Evolutionary conservation across 2,888 invertebrate species (phyloP).

Genomic region (Xanthorhoe spadicearia): DNA sequence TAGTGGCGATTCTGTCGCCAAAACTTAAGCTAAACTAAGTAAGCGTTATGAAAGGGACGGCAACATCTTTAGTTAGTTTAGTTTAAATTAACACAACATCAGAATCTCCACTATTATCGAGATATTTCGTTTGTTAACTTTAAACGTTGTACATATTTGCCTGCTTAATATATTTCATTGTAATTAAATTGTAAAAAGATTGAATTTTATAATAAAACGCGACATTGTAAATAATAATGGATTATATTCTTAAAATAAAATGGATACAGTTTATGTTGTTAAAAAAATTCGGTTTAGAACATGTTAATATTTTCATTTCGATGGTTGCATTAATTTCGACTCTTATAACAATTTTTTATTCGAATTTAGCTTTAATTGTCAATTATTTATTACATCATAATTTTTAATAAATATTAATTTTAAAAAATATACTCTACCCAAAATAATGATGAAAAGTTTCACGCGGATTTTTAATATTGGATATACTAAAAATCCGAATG

Average conservation of each 20-base stretch:
- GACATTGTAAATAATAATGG: constrained; percentile 62
- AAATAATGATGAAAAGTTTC: not conserved
- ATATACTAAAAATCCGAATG: not conserved
- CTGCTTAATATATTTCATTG: not conserved
- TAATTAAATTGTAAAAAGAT: not conserved
- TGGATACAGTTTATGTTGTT: constrained; percentile 63
- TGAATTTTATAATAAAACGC: constrained; percentile 50
- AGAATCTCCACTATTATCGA: too few species aligned
- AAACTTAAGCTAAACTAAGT: too few species aligned
- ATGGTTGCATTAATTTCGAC: constrained; percentile 49
- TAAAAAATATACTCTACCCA: constrained; percentile 6
- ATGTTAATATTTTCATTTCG: constrained; percentile 50
- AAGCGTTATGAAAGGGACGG: too few species aligned
- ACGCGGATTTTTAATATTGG: too few species aligned
- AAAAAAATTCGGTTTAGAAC: constrained; percentile 66
- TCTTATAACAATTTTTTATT: constrained; percentile 24
- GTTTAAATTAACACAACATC: too few species aligned
- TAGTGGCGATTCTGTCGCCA: too few species aligned
- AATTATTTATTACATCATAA: not conserved
- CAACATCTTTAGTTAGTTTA: too few species aligned
- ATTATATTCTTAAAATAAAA: constrained; percentile 71
- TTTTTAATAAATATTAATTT: not conserved
- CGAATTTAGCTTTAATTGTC: constrained; percentile 3
- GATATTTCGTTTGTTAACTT: too few species aligned
- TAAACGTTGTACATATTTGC: too few species aligned